These are phyloP conservation scores for Tetanocera ferruginea DNA, from an alignment of 2,888 invertebrate genomes.

Conservation along the genomic window DNA sequence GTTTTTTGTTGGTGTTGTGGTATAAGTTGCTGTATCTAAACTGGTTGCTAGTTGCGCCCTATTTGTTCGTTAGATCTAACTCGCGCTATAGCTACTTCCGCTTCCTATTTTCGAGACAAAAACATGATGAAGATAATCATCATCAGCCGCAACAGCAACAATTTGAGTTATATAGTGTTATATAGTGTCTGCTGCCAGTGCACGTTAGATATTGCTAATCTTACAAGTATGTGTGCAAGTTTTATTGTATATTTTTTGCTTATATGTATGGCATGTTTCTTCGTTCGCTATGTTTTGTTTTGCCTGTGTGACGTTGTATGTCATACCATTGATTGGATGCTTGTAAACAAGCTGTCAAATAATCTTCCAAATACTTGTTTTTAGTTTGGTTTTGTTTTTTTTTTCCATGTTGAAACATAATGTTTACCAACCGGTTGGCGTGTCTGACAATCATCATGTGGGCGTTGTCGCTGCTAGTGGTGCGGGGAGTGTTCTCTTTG, in stretches of 20 bases:
- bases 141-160: neutral
- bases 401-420: no score
- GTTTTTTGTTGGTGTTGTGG: neutral
- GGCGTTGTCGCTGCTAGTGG: no score
- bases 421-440: no score
- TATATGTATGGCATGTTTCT: no score
- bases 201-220: neutral
- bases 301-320: neutral
- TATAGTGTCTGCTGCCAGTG: neutral
- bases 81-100: neutral
- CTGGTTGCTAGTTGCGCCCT: neutral
- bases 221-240: no score
- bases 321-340: constrained; percentile 17
- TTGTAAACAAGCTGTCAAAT: constrained; percentile 29
- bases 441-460: no score
- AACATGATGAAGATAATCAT: neutral
- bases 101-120: neutral
- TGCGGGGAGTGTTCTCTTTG: no score
- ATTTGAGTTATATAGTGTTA: neutral
- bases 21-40: neutral
- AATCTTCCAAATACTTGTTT: neutral
- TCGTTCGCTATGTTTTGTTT: no score
- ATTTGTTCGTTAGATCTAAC: neutral
- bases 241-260: no score
- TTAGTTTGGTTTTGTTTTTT: no score